These are phyloP conservation scores for Caenorhabditis brenneri DNA, from an alignment of 1,140 invertebrate species.

Conservation along the genomic window DNA sequence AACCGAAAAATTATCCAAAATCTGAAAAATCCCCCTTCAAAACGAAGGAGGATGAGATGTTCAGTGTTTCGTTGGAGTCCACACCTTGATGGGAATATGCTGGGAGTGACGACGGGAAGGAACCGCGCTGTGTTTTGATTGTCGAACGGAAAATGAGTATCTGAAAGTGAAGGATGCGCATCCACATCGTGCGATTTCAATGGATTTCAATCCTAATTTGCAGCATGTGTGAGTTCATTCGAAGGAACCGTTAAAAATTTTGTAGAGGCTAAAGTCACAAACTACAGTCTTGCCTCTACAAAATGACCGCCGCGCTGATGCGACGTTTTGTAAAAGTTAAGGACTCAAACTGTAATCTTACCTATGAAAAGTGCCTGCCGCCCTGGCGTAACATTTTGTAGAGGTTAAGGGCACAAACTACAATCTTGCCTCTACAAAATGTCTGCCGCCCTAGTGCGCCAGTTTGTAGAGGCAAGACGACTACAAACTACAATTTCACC, in stretches of 20 bases:
- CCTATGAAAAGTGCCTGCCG: no score
- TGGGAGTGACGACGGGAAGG: slow-evolving; percentile 25
- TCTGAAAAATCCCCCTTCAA: background rate
- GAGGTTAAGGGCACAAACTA: no score
- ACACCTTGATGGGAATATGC: slow-evolving; percentile 27
- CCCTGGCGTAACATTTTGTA: no score
- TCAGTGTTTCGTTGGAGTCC: background rate
- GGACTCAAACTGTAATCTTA: no score
- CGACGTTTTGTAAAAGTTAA: no score
- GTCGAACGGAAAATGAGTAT: slow-evolving; percentile 11
- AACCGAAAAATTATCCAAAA: background rate
- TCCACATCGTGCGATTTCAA: slow-evolving; percentile 16
- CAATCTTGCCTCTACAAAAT: no score
- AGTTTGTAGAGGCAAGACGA: no score
- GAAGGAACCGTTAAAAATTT: background rate
- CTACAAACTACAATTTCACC: no score
- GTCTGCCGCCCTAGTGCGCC: no score
- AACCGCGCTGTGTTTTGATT: slow-evolving; percentile 5
- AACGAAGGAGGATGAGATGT: slow-evolving; percentile 20
- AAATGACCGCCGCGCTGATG: no score
- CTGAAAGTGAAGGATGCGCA: slow-evolving; percentile 39
- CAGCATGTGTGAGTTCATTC: slow-evolving; percentile 44
- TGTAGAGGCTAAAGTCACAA: background rate
- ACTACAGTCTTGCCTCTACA: background rate
- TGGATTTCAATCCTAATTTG: slow-evolving; percentile 54